Evolutionary conservation across 2,113 vertebrate species (phyloP).

Genomic region (Myodes glareolus): DNA sequence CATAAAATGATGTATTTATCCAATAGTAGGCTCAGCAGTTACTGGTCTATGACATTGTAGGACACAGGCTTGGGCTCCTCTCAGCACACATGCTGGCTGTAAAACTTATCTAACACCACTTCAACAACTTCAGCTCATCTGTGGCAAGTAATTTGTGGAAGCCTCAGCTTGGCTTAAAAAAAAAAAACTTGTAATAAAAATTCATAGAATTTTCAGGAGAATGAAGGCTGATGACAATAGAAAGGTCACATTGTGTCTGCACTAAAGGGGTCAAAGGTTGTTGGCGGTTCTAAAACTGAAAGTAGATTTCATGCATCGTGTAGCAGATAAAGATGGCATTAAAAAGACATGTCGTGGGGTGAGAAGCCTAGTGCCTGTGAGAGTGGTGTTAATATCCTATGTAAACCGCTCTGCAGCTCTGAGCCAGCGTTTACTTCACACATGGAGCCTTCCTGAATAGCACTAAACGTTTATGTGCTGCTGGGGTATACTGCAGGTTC

Average conservation of each 20-base stretch:
- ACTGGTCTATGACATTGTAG: constrained; percentile 91
- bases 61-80: constrained; percentile 87
- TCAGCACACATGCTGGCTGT: constrained; percentile 88
- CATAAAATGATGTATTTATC: constrained; percentile 95
- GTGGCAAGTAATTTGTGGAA: constrained; percentile 94
- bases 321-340: constrained; percentile 98
- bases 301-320: constrained; percentile 98
- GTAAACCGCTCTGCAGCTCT: constrained; percentile 75
- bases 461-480: neutral
- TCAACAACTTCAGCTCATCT: constrained; percentile 94
- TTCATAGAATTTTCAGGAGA: constrained; percentile 98
- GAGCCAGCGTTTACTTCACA: constrained; percentile 68
- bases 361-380: constrained; percentile 71
- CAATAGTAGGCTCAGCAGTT: constrained; percentile 92
- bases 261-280: constrained; percentile 92
- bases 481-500: constrained; percentile 50
- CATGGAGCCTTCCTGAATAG: constrained; percentile 66
- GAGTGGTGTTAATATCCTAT: constrained; percentile 75
- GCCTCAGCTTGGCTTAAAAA: constrained; percentile 90
- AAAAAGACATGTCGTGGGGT: constrained; percentile 84
- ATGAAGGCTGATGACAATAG: constrained; percentile 95
- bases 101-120: constrained; percentile 92
- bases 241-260: constrained; percentile 96
- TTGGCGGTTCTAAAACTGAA: constrained; percentile 93
- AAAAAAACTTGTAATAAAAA: constrained; percentile 97